A percentile compares a stretch with the other conserved stretches of the same genome.
Evolutionary conservation across 23 tunicate genomes (phyloP).

Genomic region (Oikopleura dioica): DNA sequence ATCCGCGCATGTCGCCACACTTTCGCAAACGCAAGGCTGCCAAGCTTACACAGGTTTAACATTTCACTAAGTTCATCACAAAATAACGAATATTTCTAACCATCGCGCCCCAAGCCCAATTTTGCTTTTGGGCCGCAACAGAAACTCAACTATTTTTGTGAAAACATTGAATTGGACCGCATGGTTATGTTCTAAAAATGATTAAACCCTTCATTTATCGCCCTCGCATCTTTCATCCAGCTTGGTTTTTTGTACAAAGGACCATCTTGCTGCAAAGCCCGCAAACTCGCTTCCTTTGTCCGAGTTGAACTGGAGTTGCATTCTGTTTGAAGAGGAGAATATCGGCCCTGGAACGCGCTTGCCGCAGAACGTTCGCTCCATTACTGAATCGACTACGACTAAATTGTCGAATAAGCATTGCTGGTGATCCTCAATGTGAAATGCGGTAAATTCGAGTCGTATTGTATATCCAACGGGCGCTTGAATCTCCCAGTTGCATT

Average conservation of each 20-base stretch:
- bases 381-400: not conserved
- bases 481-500: not conserved
- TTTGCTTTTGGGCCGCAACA: no score
- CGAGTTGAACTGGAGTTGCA: not conserved
- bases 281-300: not conserved
- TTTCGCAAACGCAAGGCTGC: constrained; percentile 4
- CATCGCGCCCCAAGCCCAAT: no score
- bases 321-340: not conserved
- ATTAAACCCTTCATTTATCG: not conserved
- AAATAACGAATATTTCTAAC: no score
- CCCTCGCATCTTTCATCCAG: not conserved
- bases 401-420: not conserved
- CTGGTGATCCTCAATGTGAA: not conserved
- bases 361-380: constrained; percentile 10
- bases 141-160: no score
- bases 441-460: not conserved
- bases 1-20: constrained; percentile 23
- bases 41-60: not conserved
- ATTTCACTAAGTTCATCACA: no score
- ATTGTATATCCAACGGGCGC: not conserved
- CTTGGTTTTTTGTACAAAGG: not conserved
- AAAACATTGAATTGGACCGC: no score
- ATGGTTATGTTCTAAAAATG: no score
- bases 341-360: not conserved
- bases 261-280: not conserved